phyloP scores from a whole-genome alignment of 2,888 invertebrate genomes.

The Acrobasis consociella region DNA sequence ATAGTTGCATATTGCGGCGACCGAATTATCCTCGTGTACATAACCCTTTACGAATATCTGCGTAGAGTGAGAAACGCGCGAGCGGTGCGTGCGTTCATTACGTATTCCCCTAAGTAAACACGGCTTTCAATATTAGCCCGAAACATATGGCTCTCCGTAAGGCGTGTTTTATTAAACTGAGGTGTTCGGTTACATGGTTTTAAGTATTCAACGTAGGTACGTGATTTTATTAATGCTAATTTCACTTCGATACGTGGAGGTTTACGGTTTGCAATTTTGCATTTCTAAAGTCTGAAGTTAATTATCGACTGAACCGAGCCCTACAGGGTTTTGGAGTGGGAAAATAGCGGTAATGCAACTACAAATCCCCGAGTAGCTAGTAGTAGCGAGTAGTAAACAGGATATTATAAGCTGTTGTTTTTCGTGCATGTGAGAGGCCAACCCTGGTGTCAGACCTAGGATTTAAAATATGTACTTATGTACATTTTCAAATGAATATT shows the following conservation, averaged over 20 bases:
- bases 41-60: background rate
- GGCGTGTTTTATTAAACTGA: slow-evolving; percentile 58
- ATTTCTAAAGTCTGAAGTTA: no score
- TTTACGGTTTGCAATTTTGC: background rate
- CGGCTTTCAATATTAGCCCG: slow-evolving; percentile 53
- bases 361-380: no score
- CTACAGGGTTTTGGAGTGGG: no score
- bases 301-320: no score
- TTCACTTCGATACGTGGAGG: background rate
- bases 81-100: slow-evolving; percentile 20
- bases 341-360: no score
- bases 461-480: no score
- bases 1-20: background rate
- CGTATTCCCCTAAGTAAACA: slow-evolving; percentile 45
- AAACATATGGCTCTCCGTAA: slow-evolving; percentile 54
- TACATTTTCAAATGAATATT: no score
- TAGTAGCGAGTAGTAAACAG: no score
- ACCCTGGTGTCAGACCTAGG: no score
- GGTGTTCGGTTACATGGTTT: slow-evolving; percentile 23
- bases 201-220: slow-evolving; percentile 14
- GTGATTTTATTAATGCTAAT: slow-evolving; percentile 18
- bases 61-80: slow-evolving; percentile 18
- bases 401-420: no score
- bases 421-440: no score
- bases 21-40: slow-evolving; percentile 1